Percentiles rank a stretch among this genome's conserved stretches.
phyloP scores from a whole-genome alignment of 2,797 vertebrate genomes.

The Tangara arthus region DNA sequence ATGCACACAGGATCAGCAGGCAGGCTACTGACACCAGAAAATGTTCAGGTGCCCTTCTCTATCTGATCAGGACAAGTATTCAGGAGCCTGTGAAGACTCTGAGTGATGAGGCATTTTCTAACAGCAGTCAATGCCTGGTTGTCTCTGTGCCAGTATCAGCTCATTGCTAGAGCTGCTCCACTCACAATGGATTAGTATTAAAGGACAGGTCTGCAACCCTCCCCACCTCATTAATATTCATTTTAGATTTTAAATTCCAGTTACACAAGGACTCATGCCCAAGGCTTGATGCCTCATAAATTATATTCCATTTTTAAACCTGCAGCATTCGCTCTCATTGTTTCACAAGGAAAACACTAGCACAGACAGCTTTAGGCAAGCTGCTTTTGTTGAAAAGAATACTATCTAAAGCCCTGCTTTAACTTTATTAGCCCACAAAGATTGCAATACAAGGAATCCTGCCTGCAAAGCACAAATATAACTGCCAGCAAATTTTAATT shows the following conservation, averaged over 20 bases:
- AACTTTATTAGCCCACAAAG: neutral
- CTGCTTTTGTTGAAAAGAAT: neutral
- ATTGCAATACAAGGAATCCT: neutral
- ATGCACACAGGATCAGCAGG: neutral
- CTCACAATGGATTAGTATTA: slow-evolving; percentile 59
- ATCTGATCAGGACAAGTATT: neutral
- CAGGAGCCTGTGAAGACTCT: neutral
- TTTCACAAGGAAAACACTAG: neutral
- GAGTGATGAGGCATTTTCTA: neutral
- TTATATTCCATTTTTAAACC: slow-evolving; percentile 31
- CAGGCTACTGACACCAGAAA: neutral
- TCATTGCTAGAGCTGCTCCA: slow-evolving; percentile 33
- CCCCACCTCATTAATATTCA: slow-evolving; percentile 52
- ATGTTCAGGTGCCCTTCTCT: neutral
- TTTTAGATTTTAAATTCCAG: slow-evolving; percentile 5
- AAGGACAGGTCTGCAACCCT: slow-evolving; percentile 52
- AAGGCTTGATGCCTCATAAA: neutral
- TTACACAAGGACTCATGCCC: neutral
- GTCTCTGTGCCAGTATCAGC: slow-evolving; percentile 6
- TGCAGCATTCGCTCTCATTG: neutral
- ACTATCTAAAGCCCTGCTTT: neutral
- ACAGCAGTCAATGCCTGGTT: neutral
- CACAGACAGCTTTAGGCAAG: neutral
- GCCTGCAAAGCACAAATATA: neutral
- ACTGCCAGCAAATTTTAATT: slow-evolving; percentile 5